These are phyloP conservation scores for Pristionchus exspectatus DNA, from an alignment of 2,888 invertebrate genomes.

Conservation along the genomic window DNA sequence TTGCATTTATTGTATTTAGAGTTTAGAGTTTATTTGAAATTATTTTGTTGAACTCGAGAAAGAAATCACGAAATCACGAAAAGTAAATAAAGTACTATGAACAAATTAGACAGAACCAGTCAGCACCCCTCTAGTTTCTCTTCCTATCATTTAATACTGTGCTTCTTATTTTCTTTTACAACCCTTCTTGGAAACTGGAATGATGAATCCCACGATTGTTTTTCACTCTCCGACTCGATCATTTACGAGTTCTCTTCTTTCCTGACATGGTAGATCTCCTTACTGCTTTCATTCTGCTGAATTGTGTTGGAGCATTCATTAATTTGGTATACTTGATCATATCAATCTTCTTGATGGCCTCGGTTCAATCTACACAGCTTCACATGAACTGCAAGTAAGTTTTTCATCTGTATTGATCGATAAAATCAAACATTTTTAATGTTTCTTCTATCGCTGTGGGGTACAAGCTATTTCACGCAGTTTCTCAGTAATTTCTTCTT, in stretches of 20 bases:
- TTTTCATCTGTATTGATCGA: not conserved
- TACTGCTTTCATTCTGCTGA: not conserved
- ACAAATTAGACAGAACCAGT: too few species aligned
- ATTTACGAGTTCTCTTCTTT: not conserved
- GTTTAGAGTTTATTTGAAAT: too few species aligned
- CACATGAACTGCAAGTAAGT: conserved; percentile 1
- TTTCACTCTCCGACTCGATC: not conserved
- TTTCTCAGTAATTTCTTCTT: not conserved
- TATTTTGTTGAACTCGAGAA: too few species aligned
- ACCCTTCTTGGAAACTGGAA: too few species aligned
- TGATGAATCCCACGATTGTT: not conserved
- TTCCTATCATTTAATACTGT: too few species aligned
- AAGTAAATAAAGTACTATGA: too few species aligned
- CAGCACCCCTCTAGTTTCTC: too few species aligned
- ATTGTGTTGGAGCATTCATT: not conserved
- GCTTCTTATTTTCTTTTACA: too few species aligned
- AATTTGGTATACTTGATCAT: not conserved
- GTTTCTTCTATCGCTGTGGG: not conserved
- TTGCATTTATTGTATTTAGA: too few species aligned
- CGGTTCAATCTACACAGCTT: not conserved
- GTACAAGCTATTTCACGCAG: not conserved
- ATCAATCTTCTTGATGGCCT: not conserved
- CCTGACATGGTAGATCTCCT: not conserved
- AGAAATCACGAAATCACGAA: too few species aligned
- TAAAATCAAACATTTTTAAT: too few species aligned